Evolutionary conservation across 1,140 invertebrate species (phyloP).

Genomic region (Phortica variegata): DNA sequence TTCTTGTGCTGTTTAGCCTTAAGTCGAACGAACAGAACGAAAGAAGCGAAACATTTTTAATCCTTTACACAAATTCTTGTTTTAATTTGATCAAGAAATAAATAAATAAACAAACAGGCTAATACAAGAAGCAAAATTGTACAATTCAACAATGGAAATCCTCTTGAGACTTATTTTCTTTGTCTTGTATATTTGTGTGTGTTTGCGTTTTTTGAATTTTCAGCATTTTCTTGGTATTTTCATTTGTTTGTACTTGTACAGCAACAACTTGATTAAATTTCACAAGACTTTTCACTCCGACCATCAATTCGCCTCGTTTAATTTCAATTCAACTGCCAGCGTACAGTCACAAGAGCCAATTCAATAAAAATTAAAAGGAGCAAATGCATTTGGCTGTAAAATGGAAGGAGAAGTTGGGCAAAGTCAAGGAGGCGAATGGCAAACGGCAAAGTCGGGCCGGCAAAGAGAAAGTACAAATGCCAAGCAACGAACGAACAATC

Average conservation of each 20-base stretch:
- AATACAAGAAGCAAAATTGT: constrained; percentile 19
- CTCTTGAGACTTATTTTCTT: constrained; percentile 51
- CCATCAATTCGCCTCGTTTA: constrained; percentile 52
- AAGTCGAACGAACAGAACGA: too few species aligned
- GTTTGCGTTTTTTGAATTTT: too few species aligned
- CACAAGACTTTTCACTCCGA: constrained; percentile 22
- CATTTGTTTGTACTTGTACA: too few species aligned
- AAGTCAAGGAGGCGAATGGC: constrained; percentile 3
- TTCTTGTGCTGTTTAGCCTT: too few species aligned
- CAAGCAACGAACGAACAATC: constrained; percentile 18
- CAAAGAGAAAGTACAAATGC: too few species aligned
- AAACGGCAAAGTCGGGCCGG: constrained; percentile 27
- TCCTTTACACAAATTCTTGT: too few species aligned
- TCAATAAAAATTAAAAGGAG: constrained; percentile 49
- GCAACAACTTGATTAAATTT: constrained; percentile 50
- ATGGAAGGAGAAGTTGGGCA: too few species aligned
- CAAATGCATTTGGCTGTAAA: constrained; percentile 6
- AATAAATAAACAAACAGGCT: too few species aligned
- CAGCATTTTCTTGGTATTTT: too few species aligned
- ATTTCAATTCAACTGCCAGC: constrained; percentile 53
- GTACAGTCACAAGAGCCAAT: constrained; percentile 50
- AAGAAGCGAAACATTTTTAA: too few species aligned
- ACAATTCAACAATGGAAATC: constrained; percentile 38
- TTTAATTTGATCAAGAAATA: too few species aligned
- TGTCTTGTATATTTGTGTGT: constrained; percentile 33